Percentiles rank a stretch among this genome's conserved stretches.
phyloP scores from a whole-genome alignment of 2,797 vertebrate genomes.

The Sebastes elongatus region DNA sequence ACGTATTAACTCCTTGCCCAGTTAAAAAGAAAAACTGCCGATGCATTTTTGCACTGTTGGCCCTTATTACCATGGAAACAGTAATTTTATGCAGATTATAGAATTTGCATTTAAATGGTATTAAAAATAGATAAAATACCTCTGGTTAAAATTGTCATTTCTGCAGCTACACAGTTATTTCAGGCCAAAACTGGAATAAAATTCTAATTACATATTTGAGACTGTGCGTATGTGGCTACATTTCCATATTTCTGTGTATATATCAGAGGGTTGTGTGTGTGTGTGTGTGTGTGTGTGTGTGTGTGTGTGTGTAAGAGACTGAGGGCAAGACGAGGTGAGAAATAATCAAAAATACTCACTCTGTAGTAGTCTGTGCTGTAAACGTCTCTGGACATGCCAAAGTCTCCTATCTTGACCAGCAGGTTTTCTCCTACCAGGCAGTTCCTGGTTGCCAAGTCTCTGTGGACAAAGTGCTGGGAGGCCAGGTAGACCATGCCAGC shows the following conservation, averaged over 20 bases:
- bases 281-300: background rate
- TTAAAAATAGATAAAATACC: slow-evolving; percentile 64
- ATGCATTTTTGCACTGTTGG: slow-evolving; percentile 52
- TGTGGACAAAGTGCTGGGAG: slow-evolving; percentile 98
- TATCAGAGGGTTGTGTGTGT: background rate
- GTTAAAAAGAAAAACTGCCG: slow-evolving; percentile 10
- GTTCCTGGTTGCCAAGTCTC: slow-evolving; percentile 97
- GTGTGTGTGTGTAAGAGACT: background rate
- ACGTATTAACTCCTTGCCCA: slow-evolving; percentile 19
- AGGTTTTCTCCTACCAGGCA: slow-evolving; percentile 98
- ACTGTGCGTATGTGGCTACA: slow-evolving; percentile 5
- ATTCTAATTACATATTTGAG: slow-evolving; percentile 49
- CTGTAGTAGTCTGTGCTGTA: slow-evolving; percentile 99
- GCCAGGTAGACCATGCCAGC: slow-evolving; percentile 99
- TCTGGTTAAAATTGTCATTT: slow-evolving; percentile 52
- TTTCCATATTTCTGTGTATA: slow-evolving; percentile 43
- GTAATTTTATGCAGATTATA: slow-evolving; percentile 63
- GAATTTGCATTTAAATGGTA: slow-evolving; percentile 75
- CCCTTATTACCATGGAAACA: slow-evolving; percentile 61
- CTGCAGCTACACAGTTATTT: slow-evolving; percentile 45
- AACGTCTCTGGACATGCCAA: slow-evolving; percentile 98
- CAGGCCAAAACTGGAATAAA: slow-evolving; percentile 41
- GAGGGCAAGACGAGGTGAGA: background rate
- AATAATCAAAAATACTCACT: slow-evolving; percentile 78
- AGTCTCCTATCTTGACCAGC: slow-evolving; percentile 98